A percentile compares a stretch with the other conserved stretches of the same genome.
Conservation (phyloP, 2,888 invertebrate species). For the Sesia bembeciformis region DNA sequence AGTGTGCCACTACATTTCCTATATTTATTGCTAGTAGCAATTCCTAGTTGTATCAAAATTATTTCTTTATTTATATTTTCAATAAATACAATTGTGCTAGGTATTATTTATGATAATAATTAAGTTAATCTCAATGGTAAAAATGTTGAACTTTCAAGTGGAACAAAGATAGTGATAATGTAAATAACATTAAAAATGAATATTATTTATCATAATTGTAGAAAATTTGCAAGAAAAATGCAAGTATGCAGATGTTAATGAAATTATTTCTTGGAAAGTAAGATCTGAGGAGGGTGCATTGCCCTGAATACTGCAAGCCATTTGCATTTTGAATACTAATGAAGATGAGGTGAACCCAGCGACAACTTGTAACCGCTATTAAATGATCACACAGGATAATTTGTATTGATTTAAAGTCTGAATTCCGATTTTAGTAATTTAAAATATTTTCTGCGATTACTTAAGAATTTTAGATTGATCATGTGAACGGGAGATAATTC, state of each 20-base stretch:
- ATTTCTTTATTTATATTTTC: too few species aligned
- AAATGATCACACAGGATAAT: background rate
- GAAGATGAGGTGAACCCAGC: conserved; percentile 50
- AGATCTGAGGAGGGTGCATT: conserved; percentile 61
- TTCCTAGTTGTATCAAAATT: too few species aligned
- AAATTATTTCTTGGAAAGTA: conserved; percentile 70
- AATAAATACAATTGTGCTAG: too few species aligned
- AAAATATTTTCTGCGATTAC: background rate
- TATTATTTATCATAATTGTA: background rate
- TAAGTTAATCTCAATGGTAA: too few species aligned
- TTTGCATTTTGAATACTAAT: conserved; percentile 71
- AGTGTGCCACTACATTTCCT: too few species aligned
- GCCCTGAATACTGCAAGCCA: conserved; percentile 54
- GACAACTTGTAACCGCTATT: conserved; percentile 23
- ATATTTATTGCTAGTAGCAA: too few species aligned
- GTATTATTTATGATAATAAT: too few species aligned
- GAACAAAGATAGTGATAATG: too few species aligned
- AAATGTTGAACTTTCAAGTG: too few species aligned
- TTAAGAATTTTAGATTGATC: too few species aligned
- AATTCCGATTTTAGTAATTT: background rate
- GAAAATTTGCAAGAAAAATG: conserved; percentile 2
- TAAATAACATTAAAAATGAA: too few species aligned
- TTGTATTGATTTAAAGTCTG: background rate
- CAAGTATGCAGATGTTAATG: conserved; percentile 64
- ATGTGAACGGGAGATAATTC: too few species aligned